Evolutionary conservation across 2,888 invertebrate genomes (phyloP), one percentile per base, ranked within the genome.

Genomic region (Dicyrtomina minuta): DNA sequence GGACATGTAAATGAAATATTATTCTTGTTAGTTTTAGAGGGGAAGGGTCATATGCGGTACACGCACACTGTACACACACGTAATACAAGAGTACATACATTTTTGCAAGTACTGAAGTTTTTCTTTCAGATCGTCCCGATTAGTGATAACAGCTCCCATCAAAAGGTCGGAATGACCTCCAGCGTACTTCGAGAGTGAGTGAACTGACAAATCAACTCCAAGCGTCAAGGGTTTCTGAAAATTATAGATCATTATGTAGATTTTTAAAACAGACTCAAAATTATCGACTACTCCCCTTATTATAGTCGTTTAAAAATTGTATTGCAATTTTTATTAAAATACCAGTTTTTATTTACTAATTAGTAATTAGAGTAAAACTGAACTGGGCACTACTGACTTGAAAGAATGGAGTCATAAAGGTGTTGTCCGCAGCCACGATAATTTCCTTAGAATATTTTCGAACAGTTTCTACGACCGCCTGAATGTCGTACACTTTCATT

Each of bases 81-180:
- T n/a, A n/a, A n/a, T n/a, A n/a, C n/a, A n/a, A n/a, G n/a, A n/a
- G n/a, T n/a, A 5, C 72, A 81, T 84, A 93, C 94, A 88, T 81
- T 94, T 93, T 85, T 96, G 96, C 72, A 93, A 84, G 83, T 91
- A 96, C 77, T 88, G 85, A 43, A 99, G 82, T 80, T 86, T 87
- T 13, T 88, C 83, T 73, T 87, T 88, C 5, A 96, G 79, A 51
- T 87, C 86, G 53, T 90, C 87, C 78, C 88, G 86, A 78, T 88
- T 93, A 6, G 90, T 86, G 44, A 91, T 84, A 6, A 90, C 87
- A 22, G 92, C 90, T 1, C 98, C 98, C 98, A 98, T 97, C 4
- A 98, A 88, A 22, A 95, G 91, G 83, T 99, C 98, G 0, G 93
- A 89, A 83, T 98, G 98, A 0, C 98, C 98, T 82, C 98, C 99